Evolutionary conservation across 2,797 vertebrate species (phyloP).

Genomic region (Trichosurus vulpecula): DNA sequence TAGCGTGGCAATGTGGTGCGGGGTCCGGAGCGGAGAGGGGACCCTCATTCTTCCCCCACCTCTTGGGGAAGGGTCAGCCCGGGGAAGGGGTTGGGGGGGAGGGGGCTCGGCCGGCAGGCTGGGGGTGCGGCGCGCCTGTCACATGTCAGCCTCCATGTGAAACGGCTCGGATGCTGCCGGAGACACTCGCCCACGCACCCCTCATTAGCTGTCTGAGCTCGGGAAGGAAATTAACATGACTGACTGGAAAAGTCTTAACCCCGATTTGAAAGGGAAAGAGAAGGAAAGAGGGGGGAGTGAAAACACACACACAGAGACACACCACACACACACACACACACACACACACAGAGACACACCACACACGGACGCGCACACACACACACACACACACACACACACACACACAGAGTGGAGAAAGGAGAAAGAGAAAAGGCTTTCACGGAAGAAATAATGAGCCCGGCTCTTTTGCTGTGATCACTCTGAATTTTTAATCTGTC

Average conservation of each 20-base stretch:
- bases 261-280: slow-evolving; percentile 10
- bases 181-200: slow-evolving; percentile 79
- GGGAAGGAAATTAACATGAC: slow-evolving; percentile 29
- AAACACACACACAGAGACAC: not conserved
- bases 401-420: not conserved
- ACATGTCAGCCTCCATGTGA: slow-evolving; percentile 55
- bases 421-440: not conserved
- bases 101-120: not conserved
- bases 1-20: not conserved
- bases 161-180: slow-evolving; percentile 51
- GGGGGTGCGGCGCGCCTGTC: not conserved
- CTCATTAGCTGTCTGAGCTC: slow-evolving; percentile 71
- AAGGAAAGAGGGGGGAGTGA: not conserved
- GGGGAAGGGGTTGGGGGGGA: not conserved
- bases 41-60: not conserved
- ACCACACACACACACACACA: not conserved
- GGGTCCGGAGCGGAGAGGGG: not conserved
- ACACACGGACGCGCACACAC: not conserved
- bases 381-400: not conserved
- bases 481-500: slow-evolving; percentile 46
- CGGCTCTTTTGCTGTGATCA: not conserved
- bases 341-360: no score
- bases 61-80: not conserved
- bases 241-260: slow-evolving; percentile 42
- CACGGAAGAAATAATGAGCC: not conserved